phyloP scores from a whole-genome alignment of 2,888 invertebrate species.

The Aleiodes alternator region DNA sequence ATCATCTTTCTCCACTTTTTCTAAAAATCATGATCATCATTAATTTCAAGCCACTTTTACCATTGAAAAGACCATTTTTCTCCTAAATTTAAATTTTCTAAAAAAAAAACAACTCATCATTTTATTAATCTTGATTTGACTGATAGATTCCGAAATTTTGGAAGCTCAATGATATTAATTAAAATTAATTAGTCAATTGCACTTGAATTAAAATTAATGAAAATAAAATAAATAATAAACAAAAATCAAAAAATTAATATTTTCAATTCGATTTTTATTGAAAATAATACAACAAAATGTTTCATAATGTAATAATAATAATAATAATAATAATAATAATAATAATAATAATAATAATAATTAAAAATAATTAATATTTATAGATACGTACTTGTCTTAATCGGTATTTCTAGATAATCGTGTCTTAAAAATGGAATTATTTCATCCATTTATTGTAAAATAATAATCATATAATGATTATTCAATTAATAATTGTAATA shows the following conservation, averaged over 20 bases:
- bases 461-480: conserved; percentile 67
- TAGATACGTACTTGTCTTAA: conserved; percentile 72
- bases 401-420: conserved; percentile 71
- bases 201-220: conserved; percentile 24
- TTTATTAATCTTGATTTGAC: too few relatives aligned
- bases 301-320: conserved; percentile 70
- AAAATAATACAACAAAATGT: conserved; percentile 76
- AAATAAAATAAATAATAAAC: conserved; percentile 43
- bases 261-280: conserved; percentile 74
- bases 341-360: conserved; percentile 63
- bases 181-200: too few relatives aligned
- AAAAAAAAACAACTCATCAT: too few relatives aligned
- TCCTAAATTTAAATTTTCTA: too few relatives aligned
- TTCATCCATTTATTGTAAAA: conserved; percentile 58
- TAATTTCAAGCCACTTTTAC: too few relatives aligned
- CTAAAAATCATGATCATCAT: too few relatives aligned
- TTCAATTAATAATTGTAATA: conserved; percentile 66
- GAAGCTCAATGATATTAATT: neutral
- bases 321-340: conserved; percentile 65
- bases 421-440: conserved; percentile 71
- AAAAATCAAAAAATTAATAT: conserved; percentile 66
- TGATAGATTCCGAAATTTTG: too few relatives aligned
- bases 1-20: too few relatives aligned
- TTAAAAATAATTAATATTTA: conserved; percentile 74
- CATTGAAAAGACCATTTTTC: too few relatives aligned